Conservation (phyloP, 2,797 vertebrate genomes). For the Alectoris magna region DNA sequence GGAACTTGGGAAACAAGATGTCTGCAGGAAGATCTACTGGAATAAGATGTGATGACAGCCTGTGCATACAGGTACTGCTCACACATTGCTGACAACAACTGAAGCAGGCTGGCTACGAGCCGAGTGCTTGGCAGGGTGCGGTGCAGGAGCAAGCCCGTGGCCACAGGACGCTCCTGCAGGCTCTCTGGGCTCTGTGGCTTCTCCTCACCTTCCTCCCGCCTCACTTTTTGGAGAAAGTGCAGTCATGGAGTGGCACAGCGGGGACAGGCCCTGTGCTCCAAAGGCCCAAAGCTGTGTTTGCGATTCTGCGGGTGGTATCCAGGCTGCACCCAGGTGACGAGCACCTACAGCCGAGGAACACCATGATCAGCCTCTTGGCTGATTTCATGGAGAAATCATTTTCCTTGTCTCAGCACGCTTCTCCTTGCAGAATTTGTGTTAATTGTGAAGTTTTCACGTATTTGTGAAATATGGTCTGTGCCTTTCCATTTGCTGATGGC, state of each 20-base stretch:
- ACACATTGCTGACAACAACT: neutral
- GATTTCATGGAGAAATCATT: neutral
- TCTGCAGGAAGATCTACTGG: neutral
- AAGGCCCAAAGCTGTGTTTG: rapidly evolving
- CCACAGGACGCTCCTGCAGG: neutral
- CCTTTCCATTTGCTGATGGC: neutral
- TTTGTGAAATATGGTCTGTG: neutral
- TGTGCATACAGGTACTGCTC: neutral
- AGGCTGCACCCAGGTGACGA: neutral
- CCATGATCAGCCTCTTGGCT: neutral
- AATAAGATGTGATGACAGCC: neutral
- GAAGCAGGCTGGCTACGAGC: neutral
- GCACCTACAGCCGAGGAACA: rapidly evolving
- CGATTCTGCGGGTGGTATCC: neutral
- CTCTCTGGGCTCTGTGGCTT: neutral
- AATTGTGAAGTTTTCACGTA: neutral
- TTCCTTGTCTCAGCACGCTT: neutral
- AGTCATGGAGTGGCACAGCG: neutral
- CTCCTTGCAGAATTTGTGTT: neutral
- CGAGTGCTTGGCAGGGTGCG: neutral
- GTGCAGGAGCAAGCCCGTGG: neutral
- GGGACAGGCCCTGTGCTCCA: neutral
- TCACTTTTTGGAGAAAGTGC: neutral
- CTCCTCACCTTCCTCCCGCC: neutral
- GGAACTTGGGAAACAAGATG: neutral